Evolutionary conservation across 1,140 invertebrate species (phyloP), one percentile per base, ranked within the genome.

Genomic region (Diorhabda sublineata): DNA sequence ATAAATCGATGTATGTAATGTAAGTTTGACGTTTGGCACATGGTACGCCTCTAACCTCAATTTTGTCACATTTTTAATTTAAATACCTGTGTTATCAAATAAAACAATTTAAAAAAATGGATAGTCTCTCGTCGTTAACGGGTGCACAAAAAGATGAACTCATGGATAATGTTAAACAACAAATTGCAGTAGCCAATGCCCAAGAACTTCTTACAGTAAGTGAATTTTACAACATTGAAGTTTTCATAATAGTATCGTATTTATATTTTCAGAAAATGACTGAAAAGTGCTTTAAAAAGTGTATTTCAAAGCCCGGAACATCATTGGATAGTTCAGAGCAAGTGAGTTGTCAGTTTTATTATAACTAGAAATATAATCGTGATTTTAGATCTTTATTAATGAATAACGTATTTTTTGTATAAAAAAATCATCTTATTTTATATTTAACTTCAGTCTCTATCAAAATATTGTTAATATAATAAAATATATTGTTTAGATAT

Each of bases 211-310:
- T 98, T 58, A 90, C 91, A 81, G 92, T 94, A 85, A 82, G 78
- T 78, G 64, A 65, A 59, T 60, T 45, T 70, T 52, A n/a, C 66
- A 26, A 5, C 26, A 41, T 45, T 26, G 7, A 42, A 59, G 11
- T 2, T 7, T 42, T 45, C 58, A 44, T 9, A 77, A 71, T 77
- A 72, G 72, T 61, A 74, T 41, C 3, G 8, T 67, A 56, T 66
- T 68, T 76, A 67, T 82, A 74, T 78, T 87, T 90, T 63, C 81
- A 95, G 86, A 97, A 97, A 91, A 96, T 98, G 87, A 94, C 95
- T 52, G 93, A 97, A 80, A 98, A 98, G 84, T 98, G 97, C 84
- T 98, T 97, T 79, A 94, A 93, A 80, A 97, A 97, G 79, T 98
- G 96, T 82, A 90, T 98, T 71, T 81, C 82, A 61, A 97, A 95